Conservation (phyloP, 2,797 vertebrate genomes). For the Harpagifer antarcticus region DNA sequence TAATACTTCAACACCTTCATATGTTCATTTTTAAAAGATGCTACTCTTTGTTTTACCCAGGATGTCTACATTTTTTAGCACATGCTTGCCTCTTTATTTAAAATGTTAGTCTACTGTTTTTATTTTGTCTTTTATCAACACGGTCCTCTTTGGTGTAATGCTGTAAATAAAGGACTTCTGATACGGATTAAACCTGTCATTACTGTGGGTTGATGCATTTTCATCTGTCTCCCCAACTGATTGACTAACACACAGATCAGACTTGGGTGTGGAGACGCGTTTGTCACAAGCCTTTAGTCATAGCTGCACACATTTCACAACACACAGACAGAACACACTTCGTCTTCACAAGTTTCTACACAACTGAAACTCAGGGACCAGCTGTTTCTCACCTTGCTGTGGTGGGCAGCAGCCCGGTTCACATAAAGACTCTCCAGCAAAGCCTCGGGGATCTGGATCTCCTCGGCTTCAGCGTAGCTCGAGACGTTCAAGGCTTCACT, state of each 20-base stretch:
- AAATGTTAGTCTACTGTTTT: no score
- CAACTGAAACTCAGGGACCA: background rate
- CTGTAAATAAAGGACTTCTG: no score
- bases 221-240: background rate
- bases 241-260: background rate
- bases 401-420: slow-evolving; percentile 91
- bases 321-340: no score
- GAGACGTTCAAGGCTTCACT: slow-evolving; percentile 92
- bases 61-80: no score
- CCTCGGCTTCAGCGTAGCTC: slow-evolving; percentile 86
- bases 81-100: no score
- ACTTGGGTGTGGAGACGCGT: no score
- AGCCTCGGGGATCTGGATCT: slow-evolving; percentile 85
- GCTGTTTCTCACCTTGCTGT: slow-evolving; percentile 88
- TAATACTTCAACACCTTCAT: no score
- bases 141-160: no score
- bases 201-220: background rate
- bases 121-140: no score
- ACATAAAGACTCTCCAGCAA: slow-evolving; percentile 92
- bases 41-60: no score
- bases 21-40: no score
- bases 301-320: no score
- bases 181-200: background rate
- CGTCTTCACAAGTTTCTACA: background rate
- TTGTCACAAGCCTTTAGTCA: background rate